Conservation (phyloP, 2,888 invertebrate genomes). For the Cataglyphis rosenhaueri region DNA sequence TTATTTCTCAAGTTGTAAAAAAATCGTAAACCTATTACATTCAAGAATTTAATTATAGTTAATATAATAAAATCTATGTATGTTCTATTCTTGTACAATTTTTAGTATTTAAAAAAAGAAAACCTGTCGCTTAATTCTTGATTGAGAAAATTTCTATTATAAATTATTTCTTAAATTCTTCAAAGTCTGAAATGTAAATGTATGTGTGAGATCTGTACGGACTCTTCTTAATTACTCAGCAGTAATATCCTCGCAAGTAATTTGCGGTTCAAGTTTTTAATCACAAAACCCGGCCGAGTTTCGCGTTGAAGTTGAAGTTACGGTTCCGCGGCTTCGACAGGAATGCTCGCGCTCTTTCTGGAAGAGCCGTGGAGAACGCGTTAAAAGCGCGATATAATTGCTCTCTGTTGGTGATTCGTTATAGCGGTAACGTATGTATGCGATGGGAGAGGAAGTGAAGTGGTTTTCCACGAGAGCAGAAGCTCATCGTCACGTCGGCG, state of each 20-base stretch:
- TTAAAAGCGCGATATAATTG: conserved; percentile 48
- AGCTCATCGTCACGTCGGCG: conserved; percentile 40
- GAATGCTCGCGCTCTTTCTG: neutral
- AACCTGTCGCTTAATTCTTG: neutral
- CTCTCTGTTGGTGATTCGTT: conserved; percentile 24
- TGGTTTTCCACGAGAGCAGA: conserved; percentile 49
- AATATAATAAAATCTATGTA: neutral
- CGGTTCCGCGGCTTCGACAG: conserved; percentile 10
- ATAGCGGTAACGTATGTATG: conserved; percentile 23
- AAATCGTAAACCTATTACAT: neutral
- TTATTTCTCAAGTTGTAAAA: neutral
- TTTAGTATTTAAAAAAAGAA: neutral
- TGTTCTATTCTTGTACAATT: neutral
- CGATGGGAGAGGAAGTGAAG: conserved; percentile 7
- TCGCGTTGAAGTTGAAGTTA: conserved; percentile 12
- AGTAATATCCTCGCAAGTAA: neutral
- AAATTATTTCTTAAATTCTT: neutral
- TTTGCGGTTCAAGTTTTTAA: conserved; percentile 21
- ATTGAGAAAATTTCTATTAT: neutral
- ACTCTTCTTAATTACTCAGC: conserved; percentile 13
- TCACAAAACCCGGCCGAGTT: conserved; percentile 16
- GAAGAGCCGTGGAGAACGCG: conserved; percentile 1
- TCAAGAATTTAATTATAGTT: neutral
- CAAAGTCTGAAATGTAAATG: neutral
- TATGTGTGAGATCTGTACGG: neutral